Evolutionary conservation across 2,797 vertebrate species (phyloP), one percentile per base, ranked within the genome.

Genomic region (Spondyliosoma cantharus): DNA sequence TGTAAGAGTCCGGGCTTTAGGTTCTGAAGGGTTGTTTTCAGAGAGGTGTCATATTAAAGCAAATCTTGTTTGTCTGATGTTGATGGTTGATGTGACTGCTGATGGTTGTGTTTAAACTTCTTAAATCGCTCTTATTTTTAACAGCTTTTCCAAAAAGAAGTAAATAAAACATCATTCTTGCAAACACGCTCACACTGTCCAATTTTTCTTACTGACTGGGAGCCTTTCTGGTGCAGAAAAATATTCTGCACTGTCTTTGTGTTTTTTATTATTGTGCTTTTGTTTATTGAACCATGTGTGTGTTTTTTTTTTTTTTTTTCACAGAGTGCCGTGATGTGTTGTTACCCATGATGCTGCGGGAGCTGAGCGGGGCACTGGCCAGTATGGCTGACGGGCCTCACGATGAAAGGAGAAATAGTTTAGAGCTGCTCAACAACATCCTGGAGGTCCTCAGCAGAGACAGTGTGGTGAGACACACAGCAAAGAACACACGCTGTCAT

Each of bases 251-350:
- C 4, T 29, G 1, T 19, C 22, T 25, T 16, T 43, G 57, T 29
- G 19, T 56, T 4, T 0, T 50, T 25, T 45, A 16, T 65, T 22
- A 24, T 42, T 32, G 32, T 73, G 14, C 52, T 22, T 46, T 6
- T 69, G 53, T 9, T 19, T 60, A 66, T 93, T 89, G 29, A 94
- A 93, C 92, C 60, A 87, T 94, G 48, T 50, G 9, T 71, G 49
- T 6, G 5, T 6, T 2, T 60, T 63, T 46, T 68, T 22, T 78
- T 63, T 53, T 49, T 49, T 3, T 89, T 29, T 27, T 7, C 7
- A 1, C 92, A 99, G 98, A 97, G 78, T 99, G 98, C 84, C 96
- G 98, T 62, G 97, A 99, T 78, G 94, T 99, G 81, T 87, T 99
- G 84, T 94, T 99, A 78, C 97, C 97, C 78, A 96, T 99, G 94